These are phyloP conservation scores for Danio aesculapii DNA, from an alignment of 2,797 vertebrate genomes.

Conservation along the genomic window DNA sequence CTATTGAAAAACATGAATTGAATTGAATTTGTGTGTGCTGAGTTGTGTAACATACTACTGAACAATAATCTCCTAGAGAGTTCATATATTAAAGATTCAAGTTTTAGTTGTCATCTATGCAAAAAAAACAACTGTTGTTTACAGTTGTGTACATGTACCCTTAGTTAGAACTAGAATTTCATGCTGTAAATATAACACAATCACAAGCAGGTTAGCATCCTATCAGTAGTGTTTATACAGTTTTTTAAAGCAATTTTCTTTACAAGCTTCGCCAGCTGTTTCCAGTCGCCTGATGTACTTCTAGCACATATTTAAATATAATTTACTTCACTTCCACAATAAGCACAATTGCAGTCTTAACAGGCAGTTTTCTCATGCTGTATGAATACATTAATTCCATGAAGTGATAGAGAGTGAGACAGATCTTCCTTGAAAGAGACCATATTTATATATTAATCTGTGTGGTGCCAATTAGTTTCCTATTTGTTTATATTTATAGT, in stretches of 20 bases:
- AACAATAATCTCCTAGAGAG: too few species aligned
- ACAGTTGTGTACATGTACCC: too few species aligned
- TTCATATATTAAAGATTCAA: too few species aligned
- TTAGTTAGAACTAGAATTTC: background rate
- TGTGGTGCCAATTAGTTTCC: conserved; percentile 30
- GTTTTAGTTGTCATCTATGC: too few species aligned
- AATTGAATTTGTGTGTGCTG: too few species aligned
- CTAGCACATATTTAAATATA: conserved; percentile 14
- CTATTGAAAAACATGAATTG: too few species aligned
- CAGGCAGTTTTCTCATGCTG: conserved; percentile 15
- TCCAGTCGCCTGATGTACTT: background rate
- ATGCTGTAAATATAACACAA: conserved; percentile 7
- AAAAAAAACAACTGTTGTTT: too few species aligned
- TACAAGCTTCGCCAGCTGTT: background rate
- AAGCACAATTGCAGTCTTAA: conserved; percentile 15
- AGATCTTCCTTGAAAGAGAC: conserved; percentile 78
- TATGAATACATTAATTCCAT: conserved; percentile 2
- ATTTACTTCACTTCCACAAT: background rate
- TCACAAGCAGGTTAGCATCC: background rate
- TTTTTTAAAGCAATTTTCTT: background rate
- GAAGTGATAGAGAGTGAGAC: conserved; percentile 56
- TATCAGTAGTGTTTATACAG: background rate
- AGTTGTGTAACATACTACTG: too few species aligned
- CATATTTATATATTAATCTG: conserved; percentile 78
- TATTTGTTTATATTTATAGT: conserved; percentile 42